These are phyloP conservation scores for Ypsolopha scabrella DNA, from an alignment of 2,888 invertebrate species.

Conservation along the genomic window DNA sequence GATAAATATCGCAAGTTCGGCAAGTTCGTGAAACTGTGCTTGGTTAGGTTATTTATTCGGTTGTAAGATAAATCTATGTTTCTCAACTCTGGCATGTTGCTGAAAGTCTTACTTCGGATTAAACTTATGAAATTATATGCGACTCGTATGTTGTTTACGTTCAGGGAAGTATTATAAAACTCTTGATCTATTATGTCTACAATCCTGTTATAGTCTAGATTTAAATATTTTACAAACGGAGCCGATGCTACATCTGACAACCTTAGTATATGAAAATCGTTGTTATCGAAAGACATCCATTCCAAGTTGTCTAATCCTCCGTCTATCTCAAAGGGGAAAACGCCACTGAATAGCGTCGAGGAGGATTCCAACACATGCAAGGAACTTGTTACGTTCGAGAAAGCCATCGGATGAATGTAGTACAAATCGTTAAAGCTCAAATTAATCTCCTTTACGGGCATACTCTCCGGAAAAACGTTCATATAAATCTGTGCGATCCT, in stretches of 20 bases:
- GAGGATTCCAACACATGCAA: conserved; percentile 88
- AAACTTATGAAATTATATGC: conserved; percentile 83
- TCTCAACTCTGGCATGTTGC: conserved; percentile 78
- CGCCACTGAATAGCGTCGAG: conserved; percentile 84
- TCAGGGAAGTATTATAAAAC: conserved; percentile 75
- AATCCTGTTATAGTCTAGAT: conserved; percentile 88
- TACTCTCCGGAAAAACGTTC: conserved; percentile 79
- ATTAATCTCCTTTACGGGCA: conserved; percentile 87
- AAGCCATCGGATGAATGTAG: conserved; percentile 84
- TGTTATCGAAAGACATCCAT: conserved; percentile 90
- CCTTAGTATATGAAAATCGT: conserved; percentile 81
- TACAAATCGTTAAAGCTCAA: conserved; percentile 92
- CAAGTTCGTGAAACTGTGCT: conserved; percentile 81
- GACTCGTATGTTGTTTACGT: conserved; percentile 82
- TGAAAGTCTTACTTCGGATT: conserved; percentile 78
- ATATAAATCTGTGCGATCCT: conserved; percentile 80
- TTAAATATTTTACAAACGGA: conserved; percentile 81
- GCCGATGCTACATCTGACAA: conserved; percentile 78
- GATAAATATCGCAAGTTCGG: conserved; percentile 85
- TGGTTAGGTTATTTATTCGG: conserved; percentile 77
- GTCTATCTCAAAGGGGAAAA: conserved; percentile 82
- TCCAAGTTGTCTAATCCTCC: conserved; percentile 79
- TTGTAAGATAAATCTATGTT: conserved; percentile 85
- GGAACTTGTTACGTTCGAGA: conserved; percentile 80
- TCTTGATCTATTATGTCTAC: conserved; percentile 79